phyloP scores from a whole-genome alignment of 2,888 invertebrate genomes.

The Lingula anatina region DNA sequence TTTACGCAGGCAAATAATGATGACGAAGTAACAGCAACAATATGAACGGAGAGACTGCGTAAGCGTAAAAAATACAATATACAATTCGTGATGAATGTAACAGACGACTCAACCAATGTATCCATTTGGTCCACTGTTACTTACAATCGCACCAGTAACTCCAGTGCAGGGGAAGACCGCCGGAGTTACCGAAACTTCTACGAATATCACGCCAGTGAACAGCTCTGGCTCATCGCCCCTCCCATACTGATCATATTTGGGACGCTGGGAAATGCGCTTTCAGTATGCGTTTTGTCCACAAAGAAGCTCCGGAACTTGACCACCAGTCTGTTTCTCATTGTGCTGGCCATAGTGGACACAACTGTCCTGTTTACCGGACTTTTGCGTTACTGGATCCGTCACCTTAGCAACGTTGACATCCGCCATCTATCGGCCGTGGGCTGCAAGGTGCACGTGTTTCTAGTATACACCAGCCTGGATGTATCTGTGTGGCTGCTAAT shows the following conservation, averaged over 20 bases:
- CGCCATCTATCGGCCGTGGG: slow-evolving; percentile 19
- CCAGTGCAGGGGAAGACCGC: no score
- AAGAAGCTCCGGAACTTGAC: slow-evolving; percentile 15
- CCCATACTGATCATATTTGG: slow-evolving; percentile 18
- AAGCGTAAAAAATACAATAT: no score
- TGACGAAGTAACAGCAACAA: no score
- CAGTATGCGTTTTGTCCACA: slow-evolving; percentile 18
- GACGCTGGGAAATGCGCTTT: slow-evolving; percentile 19
- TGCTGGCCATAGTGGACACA: slow-evolving; percentile 19
- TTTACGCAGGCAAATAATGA: no score
- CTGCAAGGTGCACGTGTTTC: slow-evolving; percentile 38
- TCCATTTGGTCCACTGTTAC: no score
- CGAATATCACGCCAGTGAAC: slow-evolving; percentile 4
- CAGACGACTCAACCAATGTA: no score
- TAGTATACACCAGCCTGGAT: slow-evolving; percentile 35
- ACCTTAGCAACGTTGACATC: slow-evolving; percentile 17
- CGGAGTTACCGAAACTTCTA: slow-evolving; percentile 3
- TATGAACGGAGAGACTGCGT: no score
- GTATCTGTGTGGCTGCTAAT: slow-evolving; percentile 41
- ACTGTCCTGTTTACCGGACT: slow-evolving; percentile 20
- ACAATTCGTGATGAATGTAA: no score
- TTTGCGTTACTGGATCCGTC: slow-evolving; percentile 23
- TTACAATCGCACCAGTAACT: no score
- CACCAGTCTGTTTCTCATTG: slow-evolving; percentile 23
- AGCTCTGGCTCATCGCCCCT: slow-evolving; percentile 8